phyloP scores from a whole-genome alignment of 1,140 invertebrate genomes.

The Drosophila pruinosa region DNA sequence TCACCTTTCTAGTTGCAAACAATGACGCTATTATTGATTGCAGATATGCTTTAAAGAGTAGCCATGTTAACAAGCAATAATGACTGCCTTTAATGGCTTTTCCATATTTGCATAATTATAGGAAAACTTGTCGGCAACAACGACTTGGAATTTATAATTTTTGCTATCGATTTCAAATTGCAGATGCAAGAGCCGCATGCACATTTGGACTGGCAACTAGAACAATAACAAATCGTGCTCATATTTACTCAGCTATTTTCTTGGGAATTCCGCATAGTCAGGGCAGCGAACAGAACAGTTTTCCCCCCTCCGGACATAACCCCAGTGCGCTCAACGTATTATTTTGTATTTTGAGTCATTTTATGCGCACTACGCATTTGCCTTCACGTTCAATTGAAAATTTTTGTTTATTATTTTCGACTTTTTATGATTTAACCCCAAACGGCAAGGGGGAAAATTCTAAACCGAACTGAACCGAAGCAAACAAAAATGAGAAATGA shows the following conservation, averaged over 20 bases:
- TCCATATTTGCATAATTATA: background rate
- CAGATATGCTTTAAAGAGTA: background rate
- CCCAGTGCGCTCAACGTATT: no score
- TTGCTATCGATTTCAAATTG: constrained; percentile 7
- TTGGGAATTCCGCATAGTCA: constrained; percentile 52
- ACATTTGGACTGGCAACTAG: no score
- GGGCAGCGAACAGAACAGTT: constrained; percentile 10
- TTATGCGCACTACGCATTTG: constrained; percentile 75
- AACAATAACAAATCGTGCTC: constrained; percentile 22
- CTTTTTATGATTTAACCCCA: constrained; percentile 80
- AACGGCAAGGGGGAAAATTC: constrained; percentile 6
- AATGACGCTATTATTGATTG: background rate
- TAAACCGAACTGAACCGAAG: background rate
- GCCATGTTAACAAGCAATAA: constrained; percentile 7
- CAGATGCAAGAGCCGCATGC: no score
- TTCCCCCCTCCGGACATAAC: background rate
- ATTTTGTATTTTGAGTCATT: constrained; percentile 53
- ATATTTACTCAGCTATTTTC: constrained; percentile 66
- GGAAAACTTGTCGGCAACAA: background rate
- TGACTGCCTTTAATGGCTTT: background rate
- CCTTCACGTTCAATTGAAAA: constrained; percentile 79
- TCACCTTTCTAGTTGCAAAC: constrained; percentile 17
- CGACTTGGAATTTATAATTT: constrained; percentile 10
- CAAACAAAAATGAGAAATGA: constrained; percentile 11
- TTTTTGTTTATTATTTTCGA: constrained; percentile 79